Percentiles rank a stretch among this genome's conserved stretches.
phyloP scores from a whole-genome alignment of 2,113 vertebrate genomes.

The Chaetorhynchus papuensis region DNA sequence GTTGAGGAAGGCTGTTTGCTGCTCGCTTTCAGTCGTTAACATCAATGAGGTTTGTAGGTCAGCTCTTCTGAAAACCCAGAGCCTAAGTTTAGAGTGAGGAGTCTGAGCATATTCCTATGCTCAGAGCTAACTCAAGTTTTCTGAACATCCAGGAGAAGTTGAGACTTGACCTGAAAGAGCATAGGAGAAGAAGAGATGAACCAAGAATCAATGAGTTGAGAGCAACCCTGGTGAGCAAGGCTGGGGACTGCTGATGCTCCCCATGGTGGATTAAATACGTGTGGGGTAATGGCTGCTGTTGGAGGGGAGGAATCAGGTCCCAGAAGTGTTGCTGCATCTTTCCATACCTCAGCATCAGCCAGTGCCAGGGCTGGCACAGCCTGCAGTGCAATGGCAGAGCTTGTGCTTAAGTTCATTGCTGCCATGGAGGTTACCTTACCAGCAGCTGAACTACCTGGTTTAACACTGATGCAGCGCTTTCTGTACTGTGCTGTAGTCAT shows the following conservation, averaged over 20 bases:
- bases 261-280: rapidly evolving
- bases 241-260: neutral
- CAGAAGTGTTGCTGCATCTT: neutral
- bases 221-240: neutral
- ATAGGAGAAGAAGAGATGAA: neutral
- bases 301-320: neutral
- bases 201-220: neutral
- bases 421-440: neutral
- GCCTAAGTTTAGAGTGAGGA: neutral
- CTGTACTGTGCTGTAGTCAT: neutral
- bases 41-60: constrained; percentile 32
- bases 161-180: neutral
- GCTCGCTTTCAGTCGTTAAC: neutral
- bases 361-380: neutral
- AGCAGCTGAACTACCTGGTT: neutral
- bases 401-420: neutral
- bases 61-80: neutral
- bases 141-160: neutral
- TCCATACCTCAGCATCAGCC: neutral
- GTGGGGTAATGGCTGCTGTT: neutral
- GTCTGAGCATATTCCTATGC: neutral
- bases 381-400: neutral
- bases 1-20: neutral
- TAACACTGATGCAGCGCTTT: neutral
- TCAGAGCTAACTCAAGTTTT: neutral